These are phyloP conservation scores for Caranx melampygus DNA, from an alignment of 2,113 vertebrate species.

Conservation along the genomic window DNA sequence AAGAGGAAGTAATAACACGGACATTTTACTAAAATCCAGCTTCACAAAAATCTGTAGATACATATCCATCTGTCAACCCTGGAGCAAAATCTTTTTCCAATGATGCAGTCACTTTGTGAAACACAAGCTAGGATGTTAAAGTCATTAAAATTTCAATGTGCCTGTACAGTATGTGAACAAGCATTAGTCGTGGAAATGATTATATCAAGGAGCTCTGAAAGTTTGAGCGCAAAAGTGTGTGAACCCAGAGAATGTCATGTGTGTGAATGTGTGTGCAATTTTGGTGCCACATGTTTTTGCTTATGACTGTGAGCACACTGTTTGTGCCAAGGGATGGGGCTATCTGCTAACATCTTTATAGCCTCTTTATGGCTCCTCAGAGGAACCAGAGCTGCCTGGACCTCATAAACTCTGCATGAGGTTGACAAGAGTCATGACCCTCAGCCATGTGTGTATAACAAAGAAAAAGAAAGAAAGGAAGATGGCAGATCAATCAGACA, in stretches of 20 bases:
- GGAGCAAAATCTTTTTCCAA: background rate
- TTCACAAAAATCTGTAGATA: too few species aligned
- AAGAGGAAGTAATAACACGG: too few species aligned
- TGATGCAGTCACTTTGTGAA: background rate
- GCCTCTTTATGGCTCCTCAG: constrained; percentile 59
- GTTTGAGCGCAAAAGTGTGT: background rate
- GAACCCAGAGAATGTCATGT: background rate
- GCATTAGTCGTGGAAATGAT: constrained; percentile 3
- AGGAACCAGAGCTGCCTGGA: constrained; percentile 45
- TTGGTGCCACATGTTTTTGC: constrained; percentile 57
- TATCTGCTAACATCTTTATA: constrained; percentile 66
- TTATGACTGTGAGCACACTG: constrained; percentile 15
- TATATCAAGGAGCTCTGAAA: background rate
- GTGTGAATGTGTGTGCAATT: background rate
- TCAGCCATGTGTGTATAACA: background rate
- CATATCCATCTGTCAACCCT: background rate
- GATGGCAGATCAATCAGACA: constrained; percentile 17
- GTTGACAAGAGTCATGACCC: constrained; percentile 43
- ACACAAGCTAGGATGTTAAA: background rate
- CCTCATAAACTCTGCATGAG: constrained; percentile 69
- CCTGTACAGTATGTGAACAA: background rate
- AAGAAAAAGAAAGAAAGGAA: background rate
- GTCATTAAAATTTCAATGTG: background rate
- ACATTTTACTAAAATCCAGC: too few species aligned
- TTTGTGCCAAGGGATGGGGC: background rate